A percentile compares a stretch with the other conserved stretches of the same genome.
These are phyloP conservation scores for Alces alces DNA, from an alignment of 2,113 vertebrate species.

Conservation along the genomic window DNA sequence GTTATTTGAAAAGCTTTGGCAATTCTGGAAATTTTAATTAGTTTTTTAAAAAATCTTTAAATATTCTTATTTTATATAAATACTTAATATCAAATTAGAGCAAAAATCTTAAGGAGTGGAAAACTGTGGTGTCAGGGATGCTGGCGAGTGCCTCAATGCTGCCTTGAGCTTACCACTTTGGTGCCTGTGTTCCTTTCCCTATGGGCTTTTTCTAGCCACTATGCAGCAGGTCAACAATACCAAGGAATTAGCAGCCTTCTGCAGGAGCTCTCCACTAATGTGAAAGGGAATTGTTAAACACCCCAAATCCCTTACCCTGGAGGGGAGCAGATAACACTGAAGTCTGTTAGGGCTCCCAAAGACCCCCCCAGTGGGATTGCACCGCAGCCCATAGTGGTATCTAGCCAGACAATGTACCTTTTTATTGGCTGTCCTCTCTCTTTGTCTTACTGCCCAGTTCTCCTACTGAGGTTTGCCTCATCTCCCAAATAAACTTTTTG, in stretches of 20 bases:
- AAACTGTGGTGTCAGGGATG: neutral
- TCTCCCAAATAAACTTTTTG: neutral
- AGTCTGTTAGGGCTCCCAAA: neutral
- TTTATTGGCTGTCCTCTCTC: neutral
- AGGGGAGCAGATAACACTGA: too few species aligned
- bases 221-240: neutral
- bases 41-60: neutral
- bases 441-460: neutral
- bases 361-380: neutral
- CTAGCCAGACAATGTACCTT: neutral
- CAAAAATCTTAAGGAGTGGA: neutral
- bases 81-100: neutral
- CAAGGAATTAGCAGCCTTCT: neutral
- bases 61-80: conserved; percentile 12
- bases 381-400: neutral
- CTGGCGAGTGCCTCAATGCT: too few species aligned
- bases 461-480: neutral
- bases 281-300: neutral
- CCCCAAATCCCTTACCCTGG: neutral
- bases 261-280: neutral
- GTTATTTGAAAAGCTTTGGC: conserved; percentile 24
- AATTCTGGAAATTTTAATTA: neutral
- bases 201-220: neutral
- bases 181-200: neutral
- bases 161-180: neutral